Evolutionary conservation across 2,888 invertebrate species (phyloP).

Genomic region (Amphipoea lucens): DNA sequence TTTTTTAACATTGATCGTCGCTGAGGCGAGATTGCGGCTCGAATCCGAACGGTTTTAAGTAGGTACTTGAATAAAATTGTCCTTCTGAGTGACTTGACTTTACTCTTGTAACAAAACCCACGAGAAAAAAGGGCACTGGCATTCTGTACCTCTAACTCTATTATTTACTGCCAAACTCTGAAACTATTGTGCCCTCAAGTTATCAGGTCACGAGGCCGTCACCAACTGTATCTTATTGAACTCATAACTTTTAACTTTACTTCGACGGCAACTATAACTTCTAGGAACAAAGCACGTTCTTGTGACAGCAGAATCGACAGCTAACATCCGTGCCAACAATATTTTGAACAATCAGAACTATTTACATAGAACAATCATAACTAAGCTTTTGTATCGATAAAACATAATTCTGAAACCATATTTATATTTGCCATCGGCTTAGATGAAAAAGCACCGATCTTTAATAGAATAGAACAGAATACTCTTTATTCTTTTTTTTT

Average conservation of each 20-base stretch:
- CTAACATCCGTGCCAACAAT: background rate
- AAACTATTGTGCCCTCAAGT: slow-evolving; percentile 28
- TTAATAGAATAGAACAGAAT: background rate
- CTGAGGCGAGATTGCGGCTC: background rate
- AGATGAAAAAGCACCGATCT: background rate
- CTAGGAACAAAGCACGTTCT: slow-evolving; percentile 5
- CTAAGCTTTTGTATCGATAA: background rate
- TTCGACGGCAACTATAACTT: slow-evolving; percentile 20
- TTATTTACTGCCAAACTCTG: slow-evolving; percentile 20
- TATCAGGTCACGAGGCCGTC: slow-evolving; percentile 10
- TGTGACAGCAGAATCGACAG: slow-evolving; percentile 17
- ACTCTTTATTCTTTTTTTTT: too few relatives aligned
- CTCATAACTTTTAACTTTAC: slow-evolving; percentile 38
- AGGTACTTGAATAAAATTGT: background rate
- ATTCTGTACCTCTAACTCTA: background rate
- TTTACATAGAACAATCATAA: background rate
- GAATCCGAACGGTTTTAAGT: background rate
- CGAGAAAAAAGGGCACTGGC: background rate
- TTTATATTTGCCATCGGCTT: background rate
- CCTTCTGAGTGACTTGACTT: background rate
- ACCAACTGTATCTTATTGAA: slow-evolving; percentile 39
- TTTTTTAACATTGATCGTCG: background rate
- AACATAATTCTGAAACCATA: background rate
- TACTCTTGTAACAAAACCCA: background rate
- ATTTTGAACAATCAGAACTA: slow-evolving; percentile 13